phyloP scores from a whole-genome alignment of 2,888 invertebrate genomes.

The Opisthograptis luteolata region DNA sequence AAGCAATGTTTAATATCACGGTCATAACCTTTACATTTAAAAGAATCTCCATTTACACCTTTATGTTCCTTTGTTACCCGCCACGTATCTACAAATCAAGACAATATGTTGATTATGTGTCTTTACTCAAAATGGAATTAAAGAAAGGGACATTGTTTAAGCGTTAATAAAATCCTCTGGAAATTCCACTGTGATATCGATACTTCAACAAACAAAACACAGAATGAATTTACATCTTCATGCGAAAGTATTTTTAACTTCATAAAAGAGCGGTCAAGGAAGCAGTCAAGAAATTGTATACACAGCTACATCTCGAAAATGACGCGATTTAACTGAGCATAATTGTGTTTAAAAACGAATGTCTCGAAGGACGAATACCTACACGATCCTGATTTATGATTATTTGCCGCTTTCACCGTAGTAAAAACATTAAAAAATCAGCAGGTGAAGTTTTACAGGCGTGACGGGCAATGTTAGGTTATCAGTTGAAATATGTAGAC shows the following conservation, averaged over 20 bases:
- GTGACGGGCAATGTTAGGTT: no score
- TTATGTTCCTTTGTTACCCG: conserved; percentile 51
- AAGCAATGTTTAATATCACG: conserved; percentile 56
- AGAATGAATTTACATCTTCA: conserved; percentile 1
- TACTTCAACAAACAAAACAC: background rate
- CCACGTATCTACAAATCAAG: conserved; percentile 52
- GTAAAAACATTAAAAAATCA: no score
- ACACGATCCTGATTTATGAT: no score
- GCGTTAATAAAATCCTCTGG: conserved; percentile 18
- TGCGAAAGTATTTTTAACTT: conserved; percentile 2
- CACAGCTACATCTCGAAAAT: background rate
- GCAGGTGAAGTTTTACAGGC: no score
- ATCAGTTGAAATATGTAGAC: no score
- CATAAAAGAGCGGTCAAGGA: conserved; percentile 1
- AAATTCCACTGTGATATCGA: conserved; percentile 11
- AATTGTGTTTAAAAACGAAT: no score
- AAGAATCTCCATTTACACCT: conserved; percentile 55
- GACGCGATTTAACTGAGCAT: background rate
- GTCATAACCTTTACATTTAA: conserved; percentile 55
- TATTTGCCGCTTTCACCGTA: no score
- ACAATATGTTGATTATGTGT: conserved; percentile 41
- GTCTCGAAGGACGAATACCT: no score
- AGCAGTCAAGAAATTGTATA: background rate
- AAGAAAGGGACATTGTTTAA: conserved; percentile 20
- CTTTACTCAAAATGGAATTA: conserved; percentile 45